phyloP scores from a whole-genome alignment of 2,113 vertebrate genomes.

The Phalacrocorax carbo region DNA sequence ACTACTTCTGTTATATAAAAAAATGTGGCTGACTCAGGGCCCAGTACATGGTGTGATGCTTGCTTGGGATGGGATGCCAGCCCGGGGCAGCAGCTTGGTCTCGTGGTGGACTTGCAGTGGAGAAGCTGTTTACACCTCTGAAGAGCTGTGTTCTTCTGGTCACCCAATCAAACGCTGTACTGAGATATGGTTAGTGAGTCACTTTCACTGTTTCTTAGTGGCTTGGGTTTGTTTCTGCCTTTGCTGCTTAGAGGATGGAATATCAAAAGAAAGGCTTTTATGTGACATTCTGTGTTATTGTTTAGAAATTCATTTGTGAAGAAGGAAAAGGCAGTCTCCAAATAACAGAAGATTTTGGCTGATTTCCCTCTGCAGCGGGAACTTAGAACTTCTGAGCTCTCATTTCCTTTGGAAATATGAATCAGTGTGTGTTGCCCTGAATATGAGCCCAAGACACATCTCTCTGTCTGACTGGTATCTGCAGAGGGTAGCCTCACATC shows the following conservation, averaged over 20 bases:
- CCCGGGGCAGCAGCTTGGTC: neutral
- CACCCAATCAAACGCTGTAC: neutral
- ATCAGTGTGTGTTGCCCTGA: neutral
- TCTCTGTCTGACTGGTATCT: neutral
- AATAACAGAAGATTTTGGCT: neutral
- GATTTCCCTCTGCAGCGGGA: conserved; percentile 3
- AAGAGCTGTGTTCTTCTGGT: neutral
- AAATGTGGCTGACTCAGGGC: neutral
- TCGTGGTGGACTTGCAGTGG: neutral
- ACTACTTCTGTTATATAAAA: neutral
- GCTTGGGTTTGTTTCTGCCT: neutral
- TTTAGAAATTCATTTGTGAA: conserved; percentile 52
- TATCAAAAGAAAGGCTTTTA: conserved; percentile 27
- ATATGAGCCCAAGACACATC: neutral
- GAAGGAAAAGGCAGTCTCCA: conserved; percentile 47
- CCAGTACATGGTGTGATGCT: neutral
- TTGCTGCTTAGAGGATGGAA: conserved; percentile 17
- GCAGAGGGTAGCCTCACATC: neutral
- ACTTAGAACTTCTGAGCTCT: conserved; percentile 4
- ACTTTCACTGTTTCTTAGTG: conserved; percentile 23
- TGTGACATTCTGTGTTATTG: conserved; percentile 37
- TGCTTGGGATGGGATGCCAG: neutral
- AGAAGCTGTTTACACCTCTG: neutral
- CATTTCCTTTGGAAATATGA: conserved; percentile 48
- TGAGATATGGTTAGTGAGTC: neutral